Base-by-base conservation (phyloP, 2,888 invertebrate genomes). In the Leptodirus hochenwartii region DNA sequence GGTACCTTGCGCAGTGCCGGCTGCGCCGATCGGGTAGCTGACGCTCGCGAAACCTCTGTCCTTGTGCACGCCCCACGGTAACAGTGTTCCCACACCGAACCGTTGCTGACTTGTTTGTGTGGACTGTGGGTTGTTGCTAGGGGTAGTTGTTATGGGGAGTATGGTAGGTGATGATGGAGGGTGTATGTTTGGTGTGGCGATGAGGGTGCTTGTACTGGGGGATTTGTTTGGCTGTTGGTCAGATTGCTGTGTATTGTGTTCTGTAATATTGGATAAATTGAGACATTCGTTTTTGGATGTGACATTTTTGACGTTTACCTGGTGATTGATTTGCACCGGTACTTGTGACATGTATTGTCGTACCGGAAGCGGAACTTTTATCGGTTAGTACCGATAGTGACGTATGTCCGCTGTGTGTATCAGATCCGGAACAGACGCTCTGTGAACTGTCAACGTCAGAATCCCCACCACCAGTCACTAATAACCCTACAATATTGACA, bases 1-100 rank as follows among this genome's bases (percentile, higher is more conserved):
- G 55, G 50, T 14, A 60, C 56, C 22, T 66, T 51, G 34, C 62
- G 57, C 25, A 41, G 36, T 29, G 42, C 43, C 14, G 44, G 35
- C n/a, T n/a, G n/a, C n/a, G n/a, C n/a, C n/a, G n/a, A n/a, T n/a
- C n/a, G n/a, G n/a, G n/a, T n/a, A n/a, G n/a, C n/a, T n/a, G n/a
- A n/a, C n/a, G n/a, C n/a, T n/a, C n/a, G n/a, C n/a, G n/a, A n/a
- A n/a, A n/a, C n/a, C n/a, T n/a, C n/a, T n/a, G n/a, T n/a, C n/a
- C 4, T 23, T 17, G 10, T 29, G 24, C 2, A 13, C 30, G 10
- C 26, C 9, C 87, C 87, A 88, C 15, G 87, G 87, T 32, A 87
- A 50, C 49, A 77, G 61, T 16, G 74, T 69, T 24, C 69, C 71
- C 45, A 61, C 51, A 27, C 25, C n/a, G n/a, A n/a, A n/a, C n/a